Conservation (phyloP, 2,797 vertebrate genomes). For the Sternotherus odoratus region DNA sequence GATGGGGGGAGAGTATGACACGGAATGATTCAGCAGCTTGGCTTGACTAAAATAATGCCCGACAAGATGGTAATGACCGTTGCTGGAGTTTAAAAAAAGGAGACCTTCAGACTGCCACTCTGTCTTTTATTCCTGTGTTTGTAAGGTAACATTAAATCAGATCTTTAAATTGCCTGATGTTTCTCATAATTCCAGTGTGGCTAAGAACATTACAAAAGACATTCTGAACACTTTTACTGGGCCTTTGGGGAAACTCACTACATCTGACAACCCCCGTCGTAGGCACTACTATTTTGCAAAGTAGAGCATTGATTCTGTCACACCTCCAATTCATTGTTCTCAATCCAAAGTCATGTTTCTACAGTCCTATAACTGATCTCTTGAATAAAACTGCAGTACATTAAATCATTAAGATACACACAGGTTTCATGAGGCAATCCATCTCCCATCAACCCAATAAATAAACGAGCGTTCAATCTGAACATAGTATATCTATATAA, state of each 20-base stretch:
- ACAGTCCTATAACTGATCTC: not conserved
- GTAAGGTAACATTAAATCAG: not conserved
- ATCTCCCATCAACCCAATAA: not conserved
- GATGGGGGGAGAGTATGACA: too few relatives aligned
- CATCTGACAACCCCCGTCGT: not conserved
- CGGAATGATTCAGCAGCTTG: conserved; percentile 7
- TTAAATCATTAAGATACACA: conserved; percentile 8
- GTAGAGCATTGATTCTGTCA: not conserved
- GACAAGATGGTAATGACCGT: conserved; percentile 26
- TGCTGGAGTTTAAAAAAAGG: not conserved
- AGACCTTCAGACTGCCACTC: not conserved
- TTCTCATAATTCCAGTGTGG: not conserved
- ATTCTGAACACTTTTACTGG: conserved; percentile 21
- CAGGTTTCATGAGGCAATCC: not conserved
- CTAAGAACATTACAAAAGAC: not conserved
- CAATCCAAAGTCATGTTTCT: not conserved
- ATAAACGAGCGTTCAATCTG: not conserved
- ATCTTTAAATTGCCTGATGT: not conserved
- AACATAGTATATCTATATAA: not conserved
- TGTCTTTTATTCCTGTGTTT: not conserved
- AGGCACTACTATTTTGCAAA: not conserved
- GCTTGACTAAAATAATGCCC: conserved; percentile 32
- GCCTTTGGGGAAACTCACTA: conserved; percentile 7
- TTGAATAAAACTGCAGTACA: not conserved
- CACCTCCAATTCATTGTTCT: not conserved